Base-by-base conservation (phyloP, 2,113 vertebrate species). In the Leucosticte australis region DNA sequence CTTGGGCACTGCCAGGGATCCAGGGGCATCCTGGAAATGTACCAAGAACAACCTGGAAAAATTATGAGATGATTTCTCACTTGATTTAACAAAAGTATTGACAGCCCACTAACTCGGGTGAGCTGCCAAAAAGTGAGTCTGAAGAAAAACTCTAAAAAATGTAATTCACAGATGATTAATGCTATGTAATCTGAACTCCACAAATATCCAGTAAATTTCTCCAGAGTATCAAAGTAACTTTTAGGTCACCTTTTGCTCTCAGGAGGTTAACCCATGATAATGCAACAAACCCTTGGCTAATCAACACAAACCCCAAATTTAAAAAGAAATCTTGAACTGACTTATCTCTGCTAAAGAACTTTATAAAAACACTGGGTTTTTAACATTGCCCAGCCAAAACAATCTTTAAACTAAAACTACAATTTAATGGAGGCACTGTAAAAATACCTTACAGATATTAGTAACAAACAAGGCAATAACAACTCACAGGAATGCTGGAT, bases 401-500 rank as follows among this genome's bases (percentile, higher is more conserved):
- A 15, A 44, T 13, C 37, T 50, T 68, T 6, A 50, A 86, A 65
- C 6, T 22, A 50, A 60, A 87, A 30, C 20, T 6, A 31, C 2
- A 24, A 21, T 18, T 37, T 44, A 49, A 62, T n/a, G 30, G 27
- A 84, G 39, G 10, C 24, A 12, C 1, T 13, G 8, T 24, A 74
- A 42, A 53, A 11, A 22, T 5, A 18, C 11, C n/a, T 60, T 19
- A 19, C 0, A 70, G 19, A 2, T 46, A 49, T 31, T 19, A 24
- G 3, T 30, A 22, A 37, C 11, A 30, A 80, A 7, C 50, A 84
- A 68, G 5, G 24, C 6, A 27, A 14, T 24, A 23, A 26, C 0
- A 2, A 15, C 1, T 1, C 2, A 56, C 7, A 83, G 42, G 28
- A 33, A 13, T 8, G 28, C 1, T 19, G 47, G 23, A 11, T 23